These are phyloP conservation scores for Paratilapia polleni DNA, from an alignment of 2,113 vertebrate species.

Conservation along the genomic window DNA sequence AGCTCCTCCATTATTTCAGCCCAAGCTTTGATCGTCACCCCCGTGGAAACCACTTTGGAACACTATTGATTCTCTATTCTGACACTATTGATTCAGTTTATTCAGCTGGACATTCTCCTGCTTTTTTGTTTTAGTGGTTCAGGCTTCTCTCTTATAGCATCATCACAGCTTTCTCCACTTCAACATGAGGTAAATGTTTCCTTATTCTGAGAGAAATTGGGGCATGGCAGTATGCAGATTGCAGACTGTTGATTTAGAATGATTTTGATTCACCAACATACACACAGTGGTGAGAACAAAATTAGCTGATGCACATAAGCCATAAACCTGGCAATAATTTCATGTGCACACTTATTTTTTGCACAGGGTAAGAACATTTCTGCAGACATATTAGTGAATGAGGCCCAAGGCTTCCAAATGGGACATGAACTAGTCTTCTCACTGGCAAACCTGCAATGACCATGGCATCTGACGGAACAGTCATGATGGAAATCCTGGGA, in stretches of 20 bases:
- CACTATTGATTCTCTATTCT: background rate
- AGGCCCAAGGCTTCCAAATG: too few species aligned
- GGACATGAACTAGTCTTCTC: background rate
- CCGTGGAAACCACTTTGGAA: fast-evolving
- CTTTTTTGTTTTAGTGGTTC: too few species aligned
- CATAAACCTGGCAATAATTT: too few species aligned
- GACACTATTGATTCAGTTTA: fast-evolving
- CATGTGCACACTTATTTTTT: too few species aligned
- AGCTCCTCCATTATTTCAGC: background rate
- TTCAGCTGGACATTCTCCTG: background rate
- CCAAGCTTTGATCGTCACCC: background rate
- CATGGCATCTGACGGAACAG: background rate
- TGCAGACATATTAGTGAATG: too few species aligned
- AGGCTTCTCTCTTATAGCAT: background rate
- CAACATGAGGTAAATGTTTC: background rate
- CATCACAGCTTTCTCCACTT: background rate
- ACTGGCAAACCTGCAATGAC: background rate
- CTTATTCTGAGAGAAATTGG: background rate
- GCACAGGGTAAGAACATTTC: too few species aligned
- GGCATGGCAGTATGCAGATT: fast-evolving
- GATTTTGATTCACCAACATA: background rate
- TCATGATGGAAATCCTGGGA: background rate
- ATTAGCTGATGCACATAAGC: too few species aligned
- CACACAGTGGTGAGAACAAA: background rate
- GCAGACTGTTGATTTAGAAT: background rate